Percentiles rank a stretch among this genome's conserved stretches.
These are phyloP conservation scores for Dendroctonus ponderosae DNA, from an alignment of 1,140 invertebrate genomes.

Conservation along the genomic window DNA sequence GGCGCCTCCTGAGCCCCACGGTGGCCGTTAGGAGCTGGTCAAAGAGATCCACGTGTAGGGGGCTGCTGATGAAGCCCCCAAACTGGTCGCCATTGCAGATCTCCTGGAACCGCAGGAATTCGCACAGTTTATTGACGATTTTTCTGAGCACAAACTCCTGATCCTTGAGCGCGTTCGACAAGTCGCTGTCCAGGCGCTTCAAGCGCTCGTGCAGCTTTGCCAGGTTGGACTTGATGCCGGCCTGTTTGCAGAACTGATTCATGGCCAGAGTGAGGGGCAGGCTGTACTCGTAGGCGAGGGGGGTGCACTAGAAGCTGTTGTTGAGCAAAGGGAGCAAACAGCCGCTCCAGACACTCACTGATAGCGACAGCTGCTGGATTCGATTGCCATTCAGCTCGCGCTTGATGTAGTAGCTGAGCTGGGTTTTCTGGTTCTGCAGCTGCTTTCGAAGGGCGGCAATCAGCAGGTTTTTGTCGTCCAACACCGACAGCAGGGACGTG, in stretches of 20 bases:
- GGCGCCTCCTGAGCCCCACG: conserved; percentile 26
- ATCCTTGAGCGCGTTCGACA: conserved; percentile 19
- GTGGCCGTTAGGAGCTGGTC: conserved; percentile 35
- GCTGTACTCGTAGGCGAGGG: conserved; percentile 36
- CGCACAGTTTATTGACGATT: conserved; percentile 34
- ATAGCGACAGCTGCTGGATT: conserved; percentile 35
- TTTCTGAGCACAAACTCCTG: conserved; percentile 39
- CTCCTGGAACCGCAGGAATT: conserved; percentile 8
- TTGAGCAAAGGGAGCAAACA: background rate
- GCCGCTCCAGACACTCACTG: conserved; percentile 20
- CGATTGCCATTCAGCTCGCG: conserved; percentile 31
- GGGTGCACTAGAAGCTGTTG: conserved; percentile 33
- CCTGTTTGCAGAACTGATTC: conserved; percentile 38
- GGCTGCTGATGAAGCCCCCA: conserved; percentile 4
- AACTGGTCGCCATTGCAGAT: conserved; percentile 1
- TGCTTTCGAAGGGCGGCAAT: conserved; percentile 39
- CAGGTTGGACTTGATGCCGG: conserved; percentile 40
- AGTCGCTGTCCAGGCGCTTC: conserved; percentile 33
- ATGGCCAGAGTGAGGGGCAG: conserved; percentile 39
- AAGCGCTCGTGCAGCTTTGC: conserved; percentile 39
- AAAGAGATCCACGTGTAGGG: conserved; percentile 31
- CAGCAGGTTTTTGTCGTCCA: conserved; percentile 41
- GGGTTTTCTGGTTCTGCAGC: conserved; percentile 40
- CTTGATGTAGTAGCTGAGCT: conserved; percentile 40
- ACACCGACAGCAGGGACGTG: conserved; percentile 31